These are phyloP conservation scores for Andrena minutula DNA, from an alignment of 2,888 invertebrate species.

Conservation along the genomic window DNA sequence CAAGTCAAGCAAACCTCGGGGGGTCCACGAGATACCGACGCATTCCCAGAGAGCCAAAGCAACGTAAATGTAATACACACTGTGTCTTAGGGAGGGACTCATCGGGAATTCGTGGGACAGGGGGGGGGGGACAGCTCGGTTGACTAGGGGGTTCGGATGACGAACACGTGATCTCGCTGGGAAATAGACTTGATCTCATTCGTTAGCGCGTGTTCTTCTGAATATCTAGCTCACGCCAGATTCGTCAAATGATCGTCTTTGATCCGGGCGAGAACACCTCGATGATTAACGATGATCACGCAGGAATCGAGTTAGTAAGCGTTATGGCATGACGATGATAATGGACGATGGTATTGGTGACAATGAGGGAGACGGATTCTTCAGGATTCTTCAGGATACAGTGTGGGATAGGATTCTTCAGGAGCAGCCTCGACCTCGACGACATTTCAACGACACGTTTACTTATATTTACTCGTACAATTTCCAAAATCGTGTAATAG, in stretches of 20 bases:
- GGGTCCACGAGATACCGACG: constrained; percentile 86
- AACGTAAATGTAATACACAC: constrained; percentile 85
- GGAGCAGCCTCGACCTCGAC: constrained; percentile 62
- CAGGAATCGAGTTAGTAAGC: constrained; percentile 75
- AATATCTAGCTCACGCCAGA: neutral
- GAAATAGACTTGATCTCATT: constrained; percentile 34
- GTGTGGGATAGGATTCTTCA: constrained; percentile 7
- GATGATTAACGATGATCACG: constrained; percentile 69
- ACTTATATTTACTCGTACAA: neutral
- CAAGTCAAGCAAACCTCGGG: constrained; percentile 86
- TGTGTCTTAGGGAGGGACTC: constrained; percentile 73
- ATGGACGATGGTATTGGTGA: constrained; percentile 51
- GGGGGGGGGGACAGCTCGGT: neutral
- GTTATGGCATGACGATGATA: constrained; percentile 66
- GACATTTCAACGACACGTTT: constrained; percentile 12
- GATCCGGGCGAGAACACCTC: constrained; percentile 69
- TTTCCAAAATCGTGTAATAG: no score
- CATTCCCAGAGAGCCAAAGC: constrained; percentile 88
- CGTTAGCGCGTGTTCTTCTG: neutral
- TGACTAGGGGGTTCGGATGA: constrained; percentile 27
- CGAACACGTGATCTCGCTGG: constrained; percentile 68
- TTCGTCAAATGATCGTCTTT: constrained; percentile 15
- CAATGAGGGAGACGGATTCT: constrained; percentile 35
- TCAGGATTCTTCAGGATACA: constrained; percentile 24
- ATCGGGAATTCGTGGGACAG: constrained; percentile 36